A percentile compares a stretch with the other conserved stretches of the same genome.
Evolutionary conservation across 1,140 invertebrate species (phyloP).

Genomic region (Delia radicum): DNA sequence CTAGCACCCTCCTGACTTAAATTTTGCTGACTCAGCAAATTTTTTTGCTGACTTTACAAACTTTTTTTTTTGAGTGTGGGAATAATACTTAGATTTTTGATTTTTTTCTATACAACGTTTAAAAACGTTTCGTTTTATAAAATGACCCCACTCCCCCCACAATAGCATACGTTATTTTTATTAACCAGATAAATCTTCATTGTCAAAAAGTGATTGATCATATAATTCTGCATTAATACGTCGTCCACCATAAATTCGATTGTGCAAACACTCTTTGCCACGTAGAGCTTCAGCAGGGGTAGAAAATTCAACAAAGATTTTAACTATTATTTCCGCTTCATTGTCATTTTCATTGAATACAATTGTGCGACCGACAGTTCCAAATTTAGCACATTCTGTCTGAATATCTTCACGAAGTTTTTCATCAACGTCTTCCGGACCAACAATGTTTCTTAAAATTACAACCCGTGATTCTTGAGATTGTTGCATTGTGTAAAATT

Average conservation of each 20-base stretch:
- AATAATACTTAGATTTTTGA: no score
- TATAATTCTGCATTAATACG: conserved; percentile 91
- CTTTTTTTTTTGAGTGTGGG: no score
- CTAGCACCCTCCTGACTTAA: no score
- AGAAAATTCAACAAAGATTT: conserved; percentile 97
- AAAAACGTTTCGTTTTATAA: no score
- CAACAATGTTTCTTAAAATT: conserved; percentile 94
- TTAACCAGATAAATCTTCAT: conserved; percentile 92
- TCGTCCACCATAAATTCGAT: conserved; percentile 93
- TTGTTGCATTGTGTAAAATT: no score
- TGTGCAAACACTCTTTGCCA: conserved; percentile 85
- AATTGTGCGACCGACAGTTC: conserved; percentile 86
- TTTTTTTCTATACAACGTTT: no score
- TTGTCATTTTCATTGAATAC: conserved; percentile 93
- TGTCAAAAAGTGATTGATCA: conserved; percentile 94
- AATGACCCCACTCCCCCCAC: no score
- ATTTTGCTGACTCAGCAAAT: no score
- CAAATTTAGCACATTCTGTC: conserved; percentile 93
- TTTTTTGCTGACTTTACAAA: no score
- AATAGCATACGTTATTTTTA: no score
- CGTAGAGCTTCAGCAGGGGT: conserved; percentile 78
- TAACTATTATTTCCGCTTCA: conserved; percentile 89
- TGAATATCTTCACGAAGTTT: conserved; percentile 96
- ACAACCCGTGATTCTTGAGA: conserved; percentile 84
- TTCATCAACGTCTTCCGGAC: conserved; percentile 93